phyloP scores from a whole-genome alignment of 2,888 invertebrate genomes.

The Pammene aurita region DNA sequence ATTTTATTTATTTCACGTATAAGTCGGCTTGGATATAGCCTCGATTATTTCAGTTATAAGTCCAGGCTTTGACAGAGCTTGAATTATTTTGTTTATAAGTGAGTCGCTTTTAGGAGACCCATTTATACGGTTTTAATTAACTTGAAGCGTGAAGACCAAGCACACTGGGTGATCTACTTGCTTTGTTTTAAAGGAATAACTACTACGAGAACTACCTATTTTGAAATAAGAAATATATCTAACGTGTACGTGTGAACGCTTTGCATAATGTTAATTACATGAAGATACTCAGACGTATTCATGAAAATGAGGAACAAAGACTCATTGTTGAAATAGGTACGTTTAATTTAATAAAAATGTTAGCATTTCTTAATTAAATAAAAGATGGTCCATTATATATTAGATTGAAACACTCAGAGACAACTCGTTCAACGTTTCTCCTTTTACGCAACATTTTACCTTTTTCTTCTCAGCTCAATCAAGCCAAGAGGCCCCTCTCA shows the following conservation, averaged over 20 bases:
- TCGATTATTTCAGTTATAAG: background rate
- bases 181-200: background rate
- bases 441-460: no score
- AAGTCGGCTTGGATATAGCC: background rate
- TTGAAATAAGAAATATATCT: no score
- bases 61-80: background rate
- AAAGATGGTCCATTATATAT: no score
- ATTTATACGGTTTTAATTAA: conserved; percentile 5
- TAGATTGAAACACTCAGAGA: no score
- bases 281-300: background rate
- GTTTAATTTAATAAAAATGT: no score
- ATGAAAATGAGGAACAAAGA: no score
- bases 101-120: background rate
- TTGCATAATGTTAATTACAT: background rate
- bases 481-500: no score
- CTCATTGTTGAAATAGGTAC: no score
- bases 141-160: background rate
- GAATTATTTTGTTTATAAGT: background rate
- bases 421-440: no score
- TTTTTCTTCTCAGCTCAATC: no score
- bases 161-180: background rate
- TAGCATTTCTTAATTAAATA: no score
- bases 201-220: no score
- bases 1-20: background rate
- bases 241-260: background rate